A percentile compares a stretch with the other conserved stretches of the same genome.
Conservation (phyloP, 2,797 vertebrate species). For the Nyctalus aviator region DNA sequence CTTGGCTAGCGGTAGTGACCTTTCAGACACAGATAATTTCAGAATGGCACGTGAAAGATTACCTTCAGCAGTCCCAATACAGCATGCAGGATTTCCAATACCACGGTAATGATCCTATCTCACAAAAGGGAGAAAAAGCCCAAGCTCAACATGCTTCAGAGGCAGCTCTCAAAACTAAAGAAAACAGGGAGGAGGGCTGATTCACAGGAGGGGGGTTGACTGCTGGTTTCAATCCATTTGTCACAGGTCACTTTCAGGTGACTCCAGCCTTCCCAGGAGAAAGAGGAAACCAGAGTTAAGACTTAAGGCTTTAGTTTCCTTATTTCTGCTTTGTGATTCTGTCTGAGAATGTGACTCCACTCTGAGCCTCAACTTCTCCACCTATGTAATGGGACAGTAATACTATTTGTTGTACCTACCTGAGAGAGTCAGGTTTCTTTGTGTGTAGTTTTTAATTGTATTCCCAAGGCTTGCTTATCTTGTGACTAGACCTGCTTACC, state of each 20-base stretch:
- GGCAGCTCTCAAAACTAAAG: background rate
- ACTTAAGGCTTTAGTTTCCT: background rate
- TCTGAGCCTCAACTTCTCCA: background rate
- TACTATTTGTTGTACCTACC: background rate
- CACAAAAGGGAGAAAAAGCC: background rate
- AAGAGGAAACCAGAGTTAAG: background rate
- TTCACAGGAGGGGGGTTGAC: background rate
- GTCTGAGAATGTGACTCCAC: background rate
- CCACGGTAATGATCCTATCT: constrained; percentile 30
- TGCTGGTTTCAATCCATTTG: background rate
- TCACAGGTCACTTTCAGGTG: background rate
- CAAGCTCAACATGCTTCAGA: background rate
- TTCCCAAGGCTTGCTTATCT: background rate
- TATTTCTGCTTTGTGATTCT: background rate
- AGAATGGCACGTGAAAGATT: constrained; percentile 78
- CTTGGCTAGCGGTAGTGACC: constrained; percentile 77
- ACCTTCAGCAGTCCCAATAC: constrained; percentile 75
- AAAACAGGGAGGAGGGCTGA: background rate
- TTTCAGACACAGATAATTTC: constrained; percentile 75
- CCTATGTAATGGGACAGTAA: background rate
- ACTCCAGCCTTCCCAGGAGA: background rate
- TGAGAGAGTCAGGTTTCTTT: background rate
- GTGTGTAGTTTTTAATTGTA: background rate
- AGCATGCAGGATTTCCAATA: constrained; percentile 66
- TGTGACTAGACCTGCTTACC: background rate